phyloP scores from a whole-genome alignment of 1,140 invertebrate species.

The Drosophila arawakana region DNA sequence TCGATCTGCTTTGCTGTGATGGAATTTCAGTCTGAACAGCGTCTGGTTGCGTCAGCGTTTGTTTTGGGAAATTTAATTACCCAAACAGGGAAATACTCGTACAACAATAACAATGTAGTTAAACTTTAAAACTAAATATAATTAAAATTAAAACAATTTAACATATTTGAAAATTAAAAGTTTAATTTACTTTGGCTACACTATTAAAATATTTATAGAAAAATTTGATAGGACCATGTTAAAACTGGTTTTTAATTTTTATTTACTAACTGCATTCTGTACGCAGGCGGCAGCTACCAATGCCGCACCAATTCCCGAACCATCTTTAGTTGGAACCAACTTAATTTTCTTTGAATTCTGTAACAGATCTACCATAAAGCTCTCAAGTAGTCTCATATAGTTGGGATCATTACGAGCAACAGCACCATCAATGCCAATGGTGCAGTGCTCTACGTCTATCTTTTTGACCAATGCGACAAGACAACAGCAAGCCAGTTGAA shows the following conservation, averaged over 20 bases:
- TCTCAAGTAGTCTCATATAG: conserved; percentile 96
- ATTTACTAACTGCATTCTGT: neutral
- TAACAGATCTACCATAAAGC: conserved; percentile 90
- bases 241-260: neutral
- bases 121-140: too few species aligned
- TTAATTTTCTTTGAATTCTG: conserved; percentile 91
- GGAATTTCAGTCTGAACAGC: conserved; percentile 34
- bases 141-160: too few species aligned
- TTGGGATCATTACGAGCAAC: conserved; percentile 98
- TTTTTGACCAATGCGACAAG: conserved; percentile 91
- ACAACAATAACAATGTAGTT: neutral
- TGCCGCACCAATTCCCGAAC: conserved; percentile 92
- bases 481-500: conserved; percentile 95
- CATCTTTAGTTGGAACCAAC: conserved; percentile 98
- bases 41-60: conserved; percentile 39
- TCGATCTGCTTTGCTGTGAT: conserved; percentile 32
- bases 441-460: conserved; percentile 94
- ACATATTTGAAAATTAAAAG: too few species aligned
- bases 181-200: too few species aligned
- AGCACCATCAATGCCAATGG: conserved; percentile 98
- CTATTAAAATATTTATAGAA: too few species aligned
- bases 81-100: conserved; percentile 16
- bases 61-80: conserved; percentile 59
- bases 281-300: conserved; percentile 91
- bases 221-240: too few species aligned